Base-by-base conservation (phyloP, 2,888 invertebrate genomes). In the Oxycera nigricornis region DNA sequence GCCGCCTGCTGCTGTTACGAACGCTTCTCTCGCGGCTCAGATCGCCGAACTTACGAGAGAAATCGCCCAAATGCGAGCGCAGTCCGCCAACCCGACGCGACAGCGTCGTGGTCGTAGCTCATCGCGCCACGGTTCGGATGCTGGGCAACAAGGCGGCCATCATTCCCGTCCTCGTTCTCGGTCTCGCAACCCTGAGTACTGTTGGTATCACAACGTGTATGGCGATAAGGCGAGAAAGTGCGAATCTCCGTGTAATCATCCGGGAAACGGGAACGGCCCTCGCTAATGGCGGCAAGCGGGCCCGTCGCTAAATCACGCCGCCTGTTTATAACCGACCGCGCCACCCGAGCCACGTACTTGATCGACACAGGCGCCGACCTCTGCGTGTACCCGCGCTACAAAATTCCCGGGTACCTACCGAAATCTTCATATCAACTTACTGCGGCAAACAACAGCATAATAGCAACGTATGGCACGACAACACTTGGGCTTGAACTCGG, bases 331-430 rank as follows among this genome's bases (percentile, higher is more conserved):
- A 30, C 55, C 14, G 67, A 74, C 17, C 70, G 24, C 1, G 24
- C 22, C 11, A 24, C 22, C 24, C 3, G n/a, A n/a, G n/a, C n/a
- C n/a, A n/a, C n/a, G n/a, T n/a, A n/a, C n/a, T n/a, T 78, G 22
- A 46, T 76, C 14, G 76, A 77, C 68, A 78, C 77, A 6, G 77
- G 77, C 7, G 77, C 78, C 7, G 75, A 78, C 17, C 74, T 78
- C 1, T 76, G 77, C 2, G 75, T 76, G 9, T 41, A 77, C 2
- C 79, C 78, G 7, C 59, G 70, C 26, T 55, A 75, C n/a, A 2
- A 11, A 6, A 28, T 14, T 24, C 11, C 46, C 1, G 75, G 28
- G 2, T 22, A 50, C 2, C 55, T n/a, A 2, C 9, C 17, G 7
- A 52, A 50, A n/a, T 46, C 70, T 11, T 61, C 62, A 9, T 41